phyloP scores from a whole-genome alignment of 2,888 invertebrate species.

The Andrena camellia region DNA sequence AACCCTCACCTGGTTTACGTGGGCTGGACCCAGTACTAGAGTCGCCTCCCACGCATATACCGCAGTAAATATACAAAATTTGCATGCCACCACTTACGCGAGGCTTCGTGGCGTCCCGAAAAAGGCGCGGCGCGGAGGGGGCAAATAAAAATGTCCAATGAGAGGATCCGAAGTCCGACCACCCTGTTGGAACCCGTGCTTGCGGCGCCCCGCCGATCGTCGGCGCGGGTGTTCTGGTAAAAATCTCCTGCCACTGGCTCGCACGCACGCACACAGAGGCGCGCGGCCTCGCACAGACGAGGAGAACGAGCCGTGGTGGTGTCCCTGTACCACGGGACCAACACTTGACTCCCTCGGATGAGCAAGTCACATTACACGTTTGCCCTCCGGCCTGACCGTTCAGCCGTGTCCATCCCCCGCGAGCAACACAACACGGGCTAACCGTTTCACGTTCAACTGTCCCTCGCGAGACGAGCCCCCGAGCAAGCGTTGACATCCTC shows the following conservation, averaged over 20 bases:
- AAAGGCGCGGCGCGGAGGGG: background rate
- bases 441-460: constrained; percentile 32
- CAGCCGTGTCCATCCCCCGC: constrained; percentile 72
- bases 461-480: constrained; percentile 15
- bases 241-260: constrained; percentile 72
- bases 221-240: constrained; percentile 68
- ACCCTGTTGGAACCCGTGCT: constrained; percentile 46
- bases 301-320: constrained; percentile 43
- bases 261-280: constrained; percentile 31
- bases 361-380: constrained; percentile 82
- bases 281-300: constrained; percentile 20
- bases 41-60: background rate
- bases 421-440: background rate
- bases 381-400: constrained; percentile 83
- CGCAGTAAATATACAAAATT: background rate
- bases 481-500: constrained; percentile 23
- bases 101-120: background rate
- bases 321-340: constrained; percentile 73
- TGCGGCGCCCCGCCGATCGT: background rate
- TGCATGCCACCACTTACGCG: background rate
- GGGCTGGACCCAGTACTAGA: too few relatives aligned
- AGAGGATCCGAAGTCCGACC: constrained; percentile 30
- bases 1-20: too few relatives aligned
- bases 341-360: constrained; percentile 82
- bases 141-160: constrained; percentile 29